phyloP scores from a whole-genome alignment of 2,113 vertebrate genomes.

The Dunckerocampus dactyliophorus region DNA sequence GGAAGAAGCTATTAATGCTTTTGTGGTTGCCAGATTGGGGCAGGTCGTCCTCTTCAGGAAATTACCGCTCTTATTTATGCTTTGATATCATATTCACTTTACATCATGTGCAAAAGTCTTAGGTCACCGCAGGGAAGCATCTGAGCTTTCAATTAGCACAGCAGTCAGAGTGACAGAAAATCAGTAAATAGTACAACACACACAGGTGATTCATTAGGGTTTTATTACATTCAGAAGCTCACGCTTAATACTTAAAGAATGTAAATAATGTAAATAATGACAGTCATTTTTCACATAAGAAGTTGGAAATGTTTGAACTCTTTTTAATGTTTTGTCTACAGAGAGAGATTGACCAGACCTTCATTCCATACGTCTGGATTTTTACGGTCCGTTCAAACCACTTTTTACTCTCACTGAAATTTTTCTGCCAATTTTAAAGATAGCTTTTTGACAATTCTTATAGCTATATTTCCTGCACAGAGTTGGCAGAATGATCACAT shows the following conservation, averaged over 20 bases:
- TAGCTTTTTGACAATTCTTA: background rate
- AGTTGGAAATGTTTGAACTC: background rate
- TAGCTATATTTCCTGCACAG: background rate
- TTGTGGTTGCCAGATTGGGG: background rate
- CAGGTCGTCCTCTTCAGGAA: background rate
- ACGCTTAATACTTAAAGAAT: no score
- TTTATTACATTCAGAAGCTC: no score
- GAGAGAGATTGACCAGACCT: conserved; percentile 4
- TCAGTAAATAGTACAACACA: no score
- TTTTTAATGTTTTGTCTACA: background rate
- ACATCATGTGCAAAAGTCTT: background rate
- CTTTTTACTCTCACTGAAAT: background rate
- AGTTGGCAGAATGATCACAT: conserved; percentile 2
- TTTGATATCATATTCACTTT: background rate
- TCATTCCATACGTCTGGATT: conserved; percentile 7
- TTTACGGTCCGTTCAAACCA: background rate
- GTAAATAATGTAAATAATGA: no score
- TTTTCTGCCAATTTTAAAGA: background rate
- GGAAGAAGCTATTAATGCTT: background rate
- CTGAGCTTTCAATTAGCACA: no score
- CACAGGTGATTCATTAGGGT: no score
- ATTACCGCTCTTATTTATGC: background rate
- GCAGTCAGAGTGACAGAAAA: no score
- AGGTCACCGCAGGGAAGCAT: no score
- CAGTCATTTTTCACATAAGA: no score